Percentiles rank a stretch among this genome's conserved stretches.
Evolutionary conservation across 2,888 invertebrate species (phyloP).

Genomic region (Allygus modestus): DNA sequence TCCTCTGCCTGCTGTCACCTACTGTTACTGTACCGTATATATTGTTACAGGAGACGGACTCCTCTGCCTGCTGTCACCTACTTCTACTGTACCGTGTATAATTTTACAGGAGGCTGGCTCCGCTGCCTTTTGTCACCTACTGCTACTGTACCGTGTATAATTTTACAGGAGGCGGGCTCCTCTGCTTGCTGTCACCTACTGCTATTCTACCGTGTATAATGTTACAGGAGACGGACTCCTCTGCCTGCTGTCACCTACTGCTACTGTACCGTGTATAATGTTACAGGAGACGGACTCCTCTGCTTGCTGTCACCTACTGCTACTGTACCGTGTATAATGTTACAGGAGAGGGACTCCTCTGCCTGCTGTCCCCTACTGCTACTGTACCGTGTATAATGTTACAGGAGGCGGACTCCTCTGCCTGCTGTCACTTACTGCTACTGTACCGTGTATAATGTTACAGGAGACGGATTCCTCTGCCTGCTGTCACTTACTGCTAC

Average conservation of each 20-base stretch:
- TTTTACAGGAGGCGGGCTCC: constrained; percentile 90
- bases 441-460: no score
- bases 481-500: background rate
- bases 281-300: no score
- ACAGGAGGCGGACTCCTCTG: constrained; percentile 86
- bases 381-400: constrained; percentile 57
- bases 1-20: background rate
- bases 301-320: background rate
- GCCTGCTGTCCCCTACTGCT: no score
- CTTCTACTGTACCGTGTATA: no score
- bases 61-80: no score
- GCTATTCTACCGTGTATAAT: no score
- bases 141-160: no score
- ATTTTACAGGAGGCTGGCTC: constrained; percentile 82
- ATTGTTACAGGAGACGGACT: no score
- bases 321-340: no score
- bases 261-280: no score
- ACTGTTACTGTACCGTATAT: no score
- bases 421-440: constrained; percentile 75
- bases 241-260: background rate
- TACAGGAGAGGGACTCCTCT: no score
- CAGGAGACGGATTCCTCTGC: background rate
- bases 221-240: background rate
- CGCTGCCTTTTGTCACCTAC: constrained; percentile 76
- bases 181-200: constrained; percentile 93